phyloP scores from a whole-genome alignment of 2,113 vertebrate species.

The Sphaerodactylus townsendi region DNA sequence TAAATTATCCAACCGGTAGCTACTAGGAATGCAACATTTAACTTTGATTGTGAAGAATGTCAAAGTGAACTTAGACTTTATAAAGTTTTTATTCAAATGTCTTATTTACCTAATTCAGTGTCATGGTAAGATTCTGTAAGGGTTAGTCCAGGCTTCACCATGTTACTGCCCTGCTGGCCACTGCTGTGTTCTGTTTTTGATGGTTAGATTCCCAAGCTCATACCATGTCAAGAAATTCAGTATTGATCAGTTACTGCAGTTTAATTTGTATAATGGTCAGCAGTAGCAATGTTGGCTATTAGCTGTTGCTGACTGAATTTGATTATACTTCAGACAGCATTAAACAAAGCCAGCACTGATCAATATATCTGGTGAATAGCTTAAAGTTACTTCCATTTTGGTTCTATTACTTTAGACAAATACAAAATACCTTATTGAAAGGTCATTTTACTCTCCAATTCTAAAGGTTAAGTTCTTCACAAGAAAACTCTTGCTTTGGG shows the following conservation, averaged over 20 bases:
- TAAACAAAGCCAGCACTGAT: conserved; percentile 31
- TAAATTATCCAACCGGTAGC: background rate
- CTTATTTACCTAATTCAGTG: conserved; percentile 16
- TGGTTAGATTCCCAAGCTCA: background rate
- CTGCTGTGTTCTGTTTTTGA: conserved; percentile 3
- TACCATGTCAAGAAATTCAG: background rate
- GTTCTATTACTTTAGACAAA: conserved; percentile 24
- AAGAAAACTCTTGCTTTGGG: background rate
- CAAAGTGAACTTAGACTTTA: background rate
- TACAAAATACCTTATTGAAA: conserved; percentile 40
- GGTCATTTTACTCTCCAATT: background rate
- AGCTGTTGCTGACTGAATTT: background rate
- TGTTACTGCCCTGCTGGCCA: background rate
- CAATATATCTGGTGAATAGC: conserved; percentile 34
- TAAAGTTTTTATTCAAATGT: conserved; percentile 39
- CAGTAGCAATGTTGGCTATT: background rate
- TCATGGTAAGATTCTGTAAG: background rate
- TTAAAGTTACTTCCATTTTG: conserved; percentile 43
- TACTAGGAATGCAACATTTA: conserved; percentile 32
- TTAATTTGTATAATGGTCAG: conserved; percentile 39
- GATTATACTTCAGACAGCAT: conserved; percentile 13
- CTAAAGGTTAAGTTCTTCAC: background rate
- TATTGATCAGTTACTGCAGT: conserved; percentile 9
- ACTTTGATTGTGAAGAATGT: conserved; percentile 7
- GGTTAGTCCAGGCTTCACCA: conserved; percentile 1